Conservation (phyloP, 2,113 vertebrate species). For the Embiotoca jacksoni region DNA sequence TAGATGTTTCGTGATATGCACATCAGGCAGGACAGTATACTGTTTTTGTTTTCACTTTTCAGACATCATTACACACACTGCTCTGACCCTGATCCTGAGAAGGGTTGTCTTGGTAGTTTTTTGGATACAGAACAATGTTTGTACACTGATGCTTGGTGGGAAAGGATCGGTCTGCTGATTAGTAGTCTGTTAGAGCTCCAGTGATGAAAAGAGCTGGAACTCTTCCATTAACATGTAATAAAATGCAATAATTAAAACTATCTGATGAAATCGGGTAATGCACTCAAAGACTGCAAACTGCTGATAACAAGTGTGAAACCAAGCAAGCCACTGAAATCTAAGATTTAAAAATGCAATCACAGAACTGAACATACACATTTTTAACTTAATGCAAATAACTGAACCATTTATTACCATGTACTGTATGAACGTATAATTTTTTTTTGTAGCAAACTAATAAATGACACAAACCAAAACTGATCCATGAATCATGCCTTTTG, state of each 20-base stretch:
- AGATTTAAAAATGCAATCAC: no score
- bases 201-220: neutral
- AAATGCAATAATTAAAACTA: no score
- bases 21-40: neutral
- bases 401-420: neutral
- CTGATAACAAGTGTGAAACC: no score
- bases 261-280: no score
- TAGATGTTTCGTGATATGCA: neutral
- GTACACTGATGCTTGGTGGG: neutral
- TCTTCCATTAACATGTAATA: no score
- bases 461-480: conserved; percentile 3
- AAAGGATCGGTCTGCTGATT: neutral
- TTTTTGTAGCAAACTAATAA: neutral
- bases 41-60: neutral
- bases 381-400: neutral
- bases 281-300: no score
- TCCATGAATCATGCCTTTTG: conserved; percentile 4
- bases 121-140: neutral
- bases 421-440: neutral
- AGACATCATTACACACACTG: neutral
- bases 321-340: no score
- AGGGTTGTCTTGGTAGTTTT: neutral
- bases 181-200: neutral
- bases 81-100: neutral
- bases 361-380: neutral